Percentiles rank a stretch among this genome's conserved stretches.
Evolutionary conservation across 1,140 invertebrate species (phyloP).

Genomic region (Lerema accius): DNA sequence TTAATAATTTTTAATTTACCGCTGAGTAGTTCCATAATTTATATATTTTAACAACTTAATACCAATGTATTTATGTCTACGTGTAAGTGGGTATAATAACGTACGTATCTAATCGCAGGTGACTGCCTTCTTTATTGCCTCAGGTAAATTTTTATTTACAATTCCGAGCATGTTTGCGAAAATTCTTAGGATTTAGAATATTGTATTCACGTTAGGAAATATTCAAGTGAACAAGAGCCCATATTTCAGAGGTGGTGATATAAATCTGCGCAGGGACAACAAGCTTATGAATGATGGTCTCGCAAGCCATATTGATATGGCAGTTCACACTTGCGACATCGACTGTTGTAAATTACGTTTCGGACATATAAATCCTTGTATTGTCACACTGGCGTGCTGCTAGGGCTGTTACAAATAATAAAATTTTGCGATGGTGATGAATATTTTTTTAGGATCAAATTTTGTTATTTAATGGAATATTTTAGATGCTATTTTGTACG

Average conservation of each 20-base stretch:
- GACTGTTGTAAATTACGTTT: conserved; percentile 50
- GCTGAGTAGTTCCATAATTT: too few species aligned
- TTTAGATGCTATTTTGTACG: too few species aligned
- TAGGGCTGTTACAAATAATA: background rate
- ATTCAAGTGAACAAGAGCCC: conserved; percentile 30
- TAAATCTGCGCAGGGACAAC: conserved; percentile 43
- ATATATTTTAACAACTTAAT: too few species aligned
- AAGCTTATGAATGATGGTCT: conserved; percentile 53
- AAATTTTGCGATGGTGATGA: too few species aligned
- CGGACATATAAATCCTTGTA: conserved; percentile 50
- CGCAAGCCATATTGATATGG: conserved; percentile 50
- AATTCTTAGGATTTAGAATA: background rate
- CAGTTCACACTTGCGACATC: conserved; percentile 54
- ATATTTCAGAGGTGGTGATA: conserved; percentile 40
- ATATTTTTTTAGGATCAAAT: too few species aligned
- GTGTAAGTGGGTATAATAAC: too few species aligned
- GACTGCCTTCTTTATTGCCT: background rate
- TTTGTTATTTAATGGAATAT: too few species aligned
- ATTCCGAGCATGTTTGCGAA: background rate
- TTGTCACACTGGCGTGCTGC: conserved; percentile 39
- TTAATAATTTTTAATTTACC: too few species aligned
- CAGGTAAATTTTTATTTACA: background rate
- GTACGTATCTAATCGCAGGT: background rate
- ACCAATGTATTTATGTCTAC: too few species aligned
- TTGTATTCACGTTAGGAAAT: conserved; percentile 15